Evolutionary conservation across 2,888 invertebrate species (phyloP).

Genomic region (Synanthedon formicaeformis): DNA sequence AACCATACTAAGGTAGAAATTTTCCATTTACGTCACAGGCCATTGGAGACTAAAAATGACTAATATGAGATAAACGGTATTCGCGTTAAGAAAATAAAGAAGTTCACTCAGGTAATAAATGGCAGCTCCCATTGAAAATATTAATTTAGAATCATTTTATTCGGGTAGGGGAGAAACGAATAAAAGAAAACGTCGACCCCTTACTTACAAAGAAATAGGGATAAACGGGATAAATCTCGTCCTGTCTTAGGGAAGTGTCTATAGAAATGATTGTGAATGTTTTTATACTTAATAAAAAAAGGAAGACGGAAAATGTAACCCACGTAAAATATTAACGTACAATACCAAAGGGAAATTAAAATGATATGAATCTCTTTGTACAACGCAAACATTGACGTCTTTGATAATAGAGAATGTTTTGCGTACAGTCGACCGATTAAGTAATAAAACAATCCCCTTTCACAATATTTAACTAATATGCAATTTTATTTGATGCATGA

Average conservation of each 20-base stretch:
- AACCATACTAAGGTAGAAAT: no score
- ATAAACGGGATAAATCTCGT: slow-evolving; percentile 44
- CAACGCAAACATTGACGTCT: slow-evolving; percentile 14
- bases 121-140: slow-evolving; percentile 37
- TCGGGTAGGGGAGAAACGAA: slow-evolving; percentile 29
- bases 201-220: slow-evolving; percentile 32
- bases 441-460: no score
- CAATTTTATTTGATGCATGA: no score
- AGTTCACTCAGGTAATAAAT: slow-evolving; percentile 21
- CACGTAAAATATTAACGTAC: slow-evolving; percentile 48
- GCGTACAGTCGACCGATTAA: neutral
- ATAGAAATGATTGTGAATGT: slow-evolving; percentile 24
- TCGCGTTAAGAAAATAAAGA: slow-evolving; percentile 12
- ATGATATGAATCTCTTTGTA: slow-evolving; percentile 36
- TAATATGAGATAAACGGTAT: no score
- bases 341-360: slow-evolving; percentile 53
- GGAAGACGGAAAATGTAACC: slow-evolving; percentile 26
- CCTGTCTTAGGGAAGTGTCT: slow-evolving; percentile 35
- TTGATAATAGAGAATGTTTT: neutral
- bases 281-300: slow-evolving; percentile 15
- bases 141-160: slow-evolving; percentile 54
- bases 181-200: slow-evolving; percentile 26
- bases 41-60: no score
- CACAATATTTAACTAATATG: no score
- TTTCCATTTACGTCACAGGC: no score